Base-by-base conservation (phyloP, 2,113 vertebrate species). In the Sterrhoptilus dennistouni region DNA sequence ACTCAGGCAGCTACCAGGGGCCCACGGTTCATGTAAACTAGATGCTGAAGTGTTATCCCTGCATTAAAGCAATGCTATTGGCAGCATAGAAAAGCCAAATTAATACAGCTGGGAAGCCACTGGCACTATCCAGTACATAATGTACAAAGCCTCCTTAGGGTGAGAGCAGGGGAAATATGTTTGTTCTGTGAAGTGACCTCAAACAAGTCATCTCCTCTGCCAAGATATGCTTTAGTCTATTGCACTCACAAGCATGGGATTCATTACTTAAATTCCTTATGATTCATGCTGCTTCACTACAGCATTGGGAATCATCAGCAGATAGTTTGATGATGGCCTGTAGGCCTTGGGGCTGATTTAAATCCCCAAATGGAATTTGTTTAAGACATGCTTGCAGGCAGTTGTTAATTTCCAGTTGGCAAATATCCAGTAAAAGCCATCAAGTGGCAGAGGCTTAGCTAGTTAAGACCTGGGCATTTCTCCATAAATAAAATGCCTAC, bases 281-380 rank as follows among this genome's bases (percentile, higher is more conserved):
- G 66, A 93, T 94, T 95, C 66, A n/a, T 94, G 81, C 86, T 96
- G 79, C 96, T 97, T 97, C 75, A 93, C 90, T 97, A 77, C 83
- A 96, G 93, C 86, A 89, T 68, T 95, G 81, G 57, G 53, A 97
- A 69, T 92, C 33, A 76, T 72, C 77, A 92, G 77, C 72, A 93
- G 57, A 83, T 85, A 92, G 40, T 71, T 92, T 80, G 95, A 76
- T 87, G 68, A 22, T 90, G 76, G 77, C 53, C 87, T 91, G n/a
- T 81, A 68, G 68, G 69, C 82, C 93, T 95, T 95, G 70, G 49
- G 76, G 77, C 69, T 86, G 83, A 69, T 60, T 68, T 78, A 87
- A 96, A 90, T 89, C 27, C 50, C 65, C 44, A 91, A 1, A 31
- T 50, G 20, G 25, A 75, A 65, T 87, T 21, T 75, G 15, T 53